Evolutionary conservation across 2,113 vertebrate genomes (phyloP), one percentile per base, ranked within the genome.

Genomic region (Eubucco bourcierii): DNA sequence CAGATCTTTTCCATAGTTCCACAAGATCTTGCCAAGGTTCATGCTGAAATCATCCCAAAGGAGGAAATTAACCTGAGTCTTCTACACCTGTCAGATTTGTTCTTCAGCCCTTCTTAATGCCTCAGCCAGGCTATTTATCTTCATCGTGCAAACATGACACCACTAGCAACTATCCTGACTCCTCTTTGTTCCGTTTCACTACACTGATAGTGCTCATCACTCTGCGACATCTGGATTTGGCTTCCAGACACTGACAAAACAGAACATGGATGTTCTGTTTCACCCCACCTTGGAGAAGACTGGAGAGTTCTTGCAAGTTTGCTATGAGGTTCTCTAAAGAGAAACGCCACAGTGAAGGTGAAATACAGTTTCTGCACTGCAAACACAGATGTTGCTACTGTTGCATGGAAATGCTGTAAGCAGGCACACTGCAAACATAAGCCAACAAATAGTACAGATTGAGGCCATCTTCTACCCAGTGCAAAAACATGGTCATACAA

Each of bases 401-500:
- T 25, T 66, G 27, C 25, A 21, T 47, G 29, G 23, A 61, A 84
- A 58, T 8, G 8, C 15, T 63, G 4, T 24, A 15, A 77, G 46
- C 5, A 41, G 31, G 15, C 44, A 72, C 17, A 16, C 4, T 16
- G 67, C 34, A 71, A 85, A 55, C 6, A n/a, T 34, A 31, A 70
- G 56, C 8, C 61, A 39, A 34, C 17, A 64, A 33, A 20, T 7
- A 7, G 1, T n/a, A 33, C 5, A 56, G 31, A 19, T 1, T 10
- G 65, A 27, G 29, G 27, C n/a, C 73, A 47, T 4, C 18, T 24
- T 59, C 33, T 68, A 25, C 25, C 34, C 41, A 47, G 52, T 53
- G 24, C 11, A 60, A 61, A 24, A 39, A 61, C 24, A 34, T 0
- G 0, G 59, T 29, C 34, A 20, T 47, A 7, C 1, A 0, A 28